These are phyloP conservation scores for Diploptera punctata DNA, from an alignment of 2,888 invertebrate species.

Conservation along the genomic window DNA sequence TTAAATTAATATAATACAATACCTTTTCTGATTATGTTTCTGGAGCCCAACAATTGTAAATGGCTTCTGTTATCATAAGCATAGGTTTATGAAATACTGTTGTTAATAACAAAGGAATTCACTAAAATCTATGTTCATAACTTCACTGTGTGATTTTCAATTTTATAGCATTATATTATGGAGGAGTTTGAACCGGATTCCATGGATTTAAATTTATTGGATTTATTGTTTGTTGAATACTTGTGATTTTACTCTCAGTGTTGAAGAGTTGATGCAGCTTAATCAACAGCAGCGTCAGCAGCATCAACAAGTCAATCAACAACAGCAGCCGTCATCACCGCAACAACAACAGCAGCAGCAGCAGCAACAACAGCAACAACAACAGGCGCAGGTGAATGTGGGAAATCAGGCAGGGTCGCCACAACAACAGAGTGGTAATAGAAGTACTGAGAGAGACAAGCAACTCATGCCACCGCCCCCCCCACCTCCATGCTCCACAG, in stretches of 20 bases:
- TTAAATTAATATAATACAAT: too few species aligned
- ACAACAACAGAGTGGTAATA: conserved; percentile 29
- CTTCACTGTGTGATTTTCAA: too few species aligned
- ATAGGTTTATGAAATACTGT: too few species aligned
- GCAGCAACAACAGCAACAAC: conserved; percentile 37
- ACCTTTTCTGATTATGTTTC: too few species aligned
- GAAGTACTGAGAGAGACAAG: conserved; percentile 43
- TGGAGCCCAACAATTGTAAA: too few species aligned
- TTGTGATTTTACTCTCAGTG: conserved; percentile 39
- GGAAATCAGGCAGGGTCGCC: conserved; percentile 20
- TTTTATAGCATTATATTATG: too few species aligned
- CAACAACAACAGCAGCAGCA: conserved; percentile 34
- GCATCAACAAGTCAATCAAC: conserved; percentile 33
- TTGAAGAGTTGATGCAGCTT: conserved; percentile 43
- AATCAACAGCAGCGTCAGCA: conserved; percentile 40
- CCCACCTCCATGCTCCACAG: conserved; percentile 45
- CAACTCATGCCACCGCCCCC: conserved; percentile 47
- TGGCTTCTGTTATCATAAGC: too few species aligned
- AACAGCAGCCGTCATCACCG: conserved; percentile 16
- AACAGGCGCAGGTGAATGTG: conserved; percentile 13
- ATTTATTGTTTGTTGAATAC: conserved; percentile 24
- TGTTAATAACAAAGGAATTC: too few species aligned
- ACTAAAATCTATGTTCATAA: too few species aligned
- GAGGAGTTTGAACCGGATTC: conserved; percentile 9
- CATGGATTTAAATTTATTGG: not conserved